Base-by-base conservation (phyloP, 1,140 invertebrate species). In the Calephelis nemesis region DNA sequence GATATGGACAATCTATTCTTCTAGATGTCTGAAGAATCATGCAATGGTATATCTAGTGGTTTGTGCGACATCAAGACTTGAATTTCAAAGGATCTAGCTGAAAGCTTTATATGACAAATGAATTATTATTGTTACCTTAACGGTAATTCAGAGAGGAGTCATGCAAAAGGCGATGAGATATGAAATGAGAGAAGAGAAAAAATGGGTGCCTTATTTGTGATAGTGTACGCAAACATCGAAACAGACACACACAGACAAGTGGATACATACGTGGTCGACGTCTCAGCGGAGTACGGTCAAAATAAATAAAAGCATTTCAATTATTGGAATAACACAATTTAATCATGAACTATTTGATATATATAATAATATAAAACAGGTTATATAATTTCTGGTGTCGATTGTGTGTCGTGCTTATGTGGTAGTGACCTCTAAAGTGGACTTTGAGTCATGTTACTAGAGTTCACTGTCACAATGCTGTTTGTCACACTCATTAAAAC, bases 321-420 rank as follows among this genome's bases (percentile, higher is more conserved):
- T 91, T 90, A 91, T 89, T 91, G 81, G 85, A 90, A 82, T 89
- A 90, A 91, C 87, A 91, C 85, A 90, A 91, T 90, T 91, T 91
- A 90, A 90, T 91, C 86, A 90, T 88, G 85, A 90, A 89, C 87
- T 90, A 91, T 84, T 87, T 74, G 82, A 86, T 91, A 89, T 74
- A 81, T 90, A 87, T 88, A 83, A 87, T 88, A 83, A 84, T 91
- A 91, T 88, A 89, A 90, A 91, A 91, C 89, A 91, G 87, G 81
- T 91, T 88, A 87, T 91, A 88, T 84, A 87, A 81, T 82, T 84
- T 88, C 82, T 86, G 78, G 83, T 88, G 87, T 89, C 85, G 80
- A 76, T 90, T 78, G 85, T 91, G 88, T 89, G 87, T 85, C 84
- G 84, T 86, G 86, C 82, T 79, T 81, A 84, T 85, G 86, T 76